A percentile compares a stretch with the other conserved stretches of the same genome.
These are phyloP conservation scores for Oegoconia quadripuncta DNA, from an alignment of 2,888 invertebrate species.

Conservation along the genomic window DNA sequence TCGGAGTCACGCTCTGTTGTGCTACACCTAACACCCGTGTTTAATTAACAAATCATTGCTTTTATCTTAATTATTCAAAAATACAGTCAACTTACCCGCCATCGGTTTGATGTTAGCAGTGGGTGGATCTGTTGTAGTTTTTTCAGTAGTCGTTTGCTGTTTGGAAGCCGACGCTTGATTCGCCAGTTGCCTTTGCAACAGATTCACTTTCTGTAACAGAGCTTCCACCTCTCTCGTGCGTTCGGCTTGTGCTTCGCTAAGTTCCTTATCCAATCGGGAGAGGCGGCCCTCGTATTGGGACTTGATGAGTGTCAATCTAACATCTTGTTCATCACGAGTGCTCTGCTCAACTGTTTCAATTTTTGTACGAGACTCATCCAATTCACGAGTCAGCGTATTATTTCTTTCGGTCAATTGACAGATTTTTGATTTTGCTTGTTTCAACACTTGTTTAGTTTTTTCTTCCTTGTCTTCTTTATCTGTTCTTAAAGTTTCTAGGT, in stretches of 20 bases:
- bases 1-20: conserved; percentile 71
- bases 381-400: conserved; percentile 79
- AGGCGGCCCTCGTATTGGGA: conserved; percentile 85
- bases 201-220: conserved; percentile 83
- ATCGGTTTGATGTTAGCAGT: conserved; percentile 97
- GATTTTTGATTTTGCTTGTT: conserved; percentile 87
- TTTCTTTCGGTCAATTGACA: conserved; percentile 85
- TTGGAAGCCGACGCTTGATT: conserved; percentile 85
- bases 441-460: conserved; percentile 82
- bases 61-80: background rate
- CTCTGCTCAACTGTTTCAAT: conserved; percentile 72
- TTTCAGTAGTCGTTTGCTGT: conserved; percentile 76
- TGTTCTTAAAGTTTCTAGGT: conserved; percentile 80
- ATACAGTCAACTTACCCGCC: conserved; percentile 81
- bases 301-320: conserved; percentile 80
- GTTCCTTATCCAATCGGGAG: conserved; percentile 85
- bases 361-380: conserved; percentile 74
- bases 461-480: conserved; percentile 81
- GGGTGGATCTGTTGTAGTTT: conserved; percentile 78
- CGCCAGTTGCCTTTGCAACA: conserved; percentile 84
- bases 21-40: conserved; percentile 47
- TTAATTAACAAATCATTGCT: background rate
- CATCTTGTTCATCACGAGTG: conserved; percentile 78
- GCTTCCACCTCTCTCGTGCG: conserved; percentile 83
- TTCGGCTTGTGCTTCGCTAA: conserved; percentile 81